phyloP scores from a whole-genome alignment of 2,797 vertebrate species.

The Antennarius maculatus region DNA sequence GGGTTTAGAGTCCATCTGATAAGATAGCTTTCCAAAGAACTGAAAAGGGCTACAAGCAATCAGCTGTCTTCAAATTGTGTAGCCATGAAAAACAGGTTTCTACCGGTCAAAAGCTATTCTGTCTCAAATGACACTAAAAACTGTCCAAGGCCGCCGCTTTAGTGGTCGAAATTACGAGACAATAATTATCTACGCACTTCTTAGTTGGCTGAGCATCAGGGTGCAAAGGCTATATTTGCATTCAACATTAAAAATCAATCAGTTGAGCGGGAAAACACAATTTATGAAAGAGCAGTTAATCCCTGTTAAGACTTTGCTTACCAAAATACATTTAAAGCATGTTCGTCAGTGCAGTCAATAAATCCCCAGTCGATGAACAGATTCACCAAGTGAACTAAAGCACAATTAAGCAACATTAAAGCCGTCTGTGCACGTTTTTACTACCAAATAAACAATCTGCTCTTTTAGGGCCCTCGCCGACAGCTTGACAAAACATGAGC shows the following conservation, averaged over 20 bases:
- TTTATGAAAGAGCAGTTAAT: constrained; percentile 26
- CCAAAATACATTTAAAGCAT: constrained; percentile 27
- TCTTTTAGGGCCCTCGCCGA: constrained; percentile 12
- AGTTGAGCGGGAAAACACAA: constrained; percentile 30
- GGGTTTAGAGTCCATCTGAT: constrained; percentile 74
- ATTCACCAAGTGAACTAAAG: constrained; percentile 12
- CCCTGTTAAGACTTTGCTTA: constrained; percentile 1
- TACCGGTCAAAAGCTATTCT: neutral
- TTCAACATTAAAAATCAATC: constrained; percentile 55
- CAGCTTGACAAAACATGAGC: constrained; percentile 47
- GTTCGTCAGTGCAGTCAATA: constrained; percentile 12
- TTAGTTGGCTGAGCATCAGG: constrained; percentile 29
- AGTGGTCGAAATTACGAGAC: constrained; percentile 5
- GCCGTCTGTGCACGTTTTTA: constrained; percentile 2
- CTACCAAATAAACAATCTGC: neutral
- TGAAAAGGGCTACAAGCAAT: constrained; percentile 62
- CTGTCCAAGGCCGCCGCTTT: constrained; percentile 8
- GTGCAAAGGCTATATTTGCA: constrained; percentile 54
- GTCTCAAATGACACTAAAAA: constrained; percentile 8
- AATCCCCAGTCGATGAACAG: constrained; percentile 10
- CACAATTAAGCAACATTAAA: constrained; percentile 16
- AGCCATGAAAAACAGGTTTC: constrained; percentile 25
- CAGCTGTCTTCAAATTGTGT: constrained; percentile 36
- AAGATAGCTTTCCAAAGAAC: constrained; percentile 59
- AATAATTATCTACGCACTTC: constrained; percentile 10